Conservation (phyloP, 1,140 invertebrate genomes). For the Oryctes rhinoceros region DNA sequence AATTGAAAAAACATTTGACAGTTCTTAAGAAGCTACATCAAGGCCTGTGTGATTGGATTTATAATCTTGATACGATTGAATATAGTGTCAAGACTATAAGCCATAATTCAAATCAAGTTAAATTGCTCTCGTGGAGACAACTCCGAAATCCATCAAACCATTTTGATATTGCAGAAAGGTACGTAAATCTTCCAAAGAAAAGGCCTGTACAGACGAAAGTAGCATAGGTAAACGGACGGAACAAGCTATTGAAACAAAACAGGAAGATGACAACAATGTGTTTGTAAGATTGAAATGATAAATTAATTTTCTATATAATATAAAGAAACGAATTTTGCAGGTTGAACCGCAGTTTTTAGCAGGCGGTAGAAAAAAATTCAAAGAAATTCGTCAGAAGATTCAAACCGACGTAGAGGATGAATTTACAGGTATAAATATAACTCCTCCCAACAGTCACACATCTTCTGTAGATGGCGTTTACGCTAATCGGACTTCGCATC, state of each 20-base stretch:
- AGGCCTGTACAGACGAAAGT: not conserved
- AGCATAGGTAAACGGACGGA: not conserved
- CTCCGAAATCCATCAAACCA: not conserved
- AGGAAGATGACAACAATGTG: slow-evolving; percentile 1
- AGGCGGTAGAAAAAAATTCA: slow-evolving; percentile 63
- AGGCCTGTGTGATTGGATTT: not conserved
- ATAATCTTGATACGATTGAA: too few relatives aligned
- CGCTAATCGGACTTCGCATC: slow-evolving; percentile 70
- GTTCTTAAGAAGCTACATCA: slow-evolving; percentile 19
- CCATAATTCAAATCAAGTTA: too few relatives aligned
- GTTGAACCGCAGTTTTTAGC: slow-evolving; percentile 4
- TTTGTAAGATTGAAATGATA: not conserved
- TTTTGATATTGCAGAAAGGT: slow-evolving; percentile 6
- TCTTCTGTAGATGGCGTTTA: slow-evolving; percentile 73
- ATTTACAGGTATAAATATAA: slow-evolving; percentile 65
- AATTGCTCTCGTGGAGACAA: too few relatives aligned
- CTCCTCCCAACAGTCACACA: slow-evolving; percentile 81
- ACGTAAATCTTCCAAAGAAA: slow-evolving; percentile 40
- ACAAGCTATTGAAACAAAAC: slow-evolving; percentile 23
- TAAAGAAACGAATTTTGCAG: not conserved
- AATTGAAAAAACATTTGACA: slow-evolving; percentile 42
- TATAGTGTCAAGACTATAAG: too few relatives aligned
- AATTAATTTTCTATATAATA: not conserved
- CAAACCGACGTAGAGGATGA: slow-evolving; percentile 82
- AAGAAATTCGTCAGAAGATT: slow-evolving; percentile 83